Evolutionary conservation across 2,888 invertebrate genomes (phyloP), one percentile per base, ranked within the genome.

Genomic region (Dicranocentrus wangi): DNA sequence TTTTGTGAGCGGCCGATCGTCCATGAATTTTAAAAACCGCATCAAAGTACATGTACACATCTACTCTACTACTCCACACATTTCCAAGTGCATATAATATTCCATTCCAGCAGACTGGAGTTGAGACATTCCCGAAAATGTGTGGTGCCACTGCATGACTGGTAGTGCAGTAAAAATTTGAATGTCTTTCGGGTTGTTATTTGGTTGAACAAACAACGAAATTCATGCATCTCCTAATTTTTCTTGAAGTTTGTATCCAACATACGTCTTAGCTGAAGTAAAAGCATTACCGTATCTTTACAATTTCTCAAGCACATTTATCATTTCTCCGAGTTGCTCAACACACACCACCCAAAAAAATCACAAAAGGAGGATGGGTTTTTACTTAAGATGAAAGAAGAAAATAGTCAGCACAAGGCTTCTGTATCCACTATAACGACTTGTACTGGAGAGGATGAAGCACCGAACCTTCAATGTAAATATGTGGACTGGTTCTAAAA

Each of bases 211-310:
- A 78, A 78, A 78, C 78, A 78, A 78, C 78, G 55, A 78, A 78
- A 78, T 78, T 78, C 78, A 78, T 78, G 70, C 78, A 70, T 70
- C 65, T 70, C 70, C 65, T 78, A 78, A 70, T 78, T 78, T 78
- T 70, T 78, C 23, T 70, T 78, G 78, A 78, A 78, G 78, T 70
- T 28, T 39, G 53, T 53, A 43, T 28, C 19, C 17, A 70, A 39
- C n/a, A 58, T 66, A 66, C 28, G 7, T n/a, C 10, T n/a, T 55
- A 78, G 47, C 58, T 78, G 43, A 55, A 70, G 78, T 69, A 78
- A 70, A 68, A 70, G 70, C 43, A 63, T 15, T 70, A 47, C n/a
- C n/a, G 61, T 63, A 78, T 78, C 78, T 70, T 65, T 39, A 65
- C 78, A 78, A 70, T 70, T 77, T 78, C 70, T 70, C 53, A 55